Percentiles rank a stretch among this genome's conserved stretches.
phyloP scores from a whole-genome alignment of 2,113 vertebrate species.

The Mormoops blainvillei region DNA sequence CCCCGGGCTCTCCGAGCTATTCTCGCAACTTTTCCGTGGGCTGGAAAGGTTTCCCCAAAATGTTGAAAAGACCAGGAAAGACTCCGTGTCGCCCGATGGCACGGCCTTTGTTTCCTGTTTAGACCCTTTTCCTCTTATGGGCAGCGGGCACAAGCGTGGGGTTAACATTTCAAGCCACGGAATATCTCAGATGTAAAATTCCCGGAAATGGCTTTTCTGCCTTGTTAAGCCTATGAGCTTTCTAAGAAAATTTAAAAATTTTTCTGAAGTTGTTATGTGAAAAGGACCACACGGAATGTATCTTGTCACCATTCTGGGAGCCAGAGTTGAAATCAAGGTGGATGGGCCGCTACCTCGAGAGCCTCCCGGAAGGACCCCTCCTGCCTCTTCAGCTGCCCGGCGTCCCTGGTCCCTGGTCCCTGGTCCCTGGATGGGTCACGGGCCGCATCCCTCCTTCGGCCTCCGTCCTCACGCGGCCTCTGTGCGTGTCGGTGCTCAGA shows the following conservation, averaged over 20 bases:
- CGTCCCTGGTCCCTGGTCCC: neutral
- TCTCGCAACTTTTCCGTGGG: neutral
- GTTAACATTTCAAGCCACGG: neutral
- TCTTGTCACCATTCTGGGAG: too few species aligned
- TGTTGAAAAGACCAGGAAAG: neutral
- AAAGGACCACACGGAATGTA: neutral
- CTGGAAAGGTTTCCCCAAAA: neutral
- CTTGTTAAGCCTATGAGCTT: neutral
- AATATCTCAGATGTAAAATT: neutral
- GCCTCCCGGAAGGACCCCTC: neutral
- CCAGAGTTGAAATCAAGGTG: neutral
- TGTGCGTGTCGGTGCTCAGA: neutral
- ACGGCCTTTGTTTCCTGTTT: neutral
- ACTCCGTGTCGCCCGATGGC: neutral
- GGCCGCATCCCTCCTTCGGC: neutral
- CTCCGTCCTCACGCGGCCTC: neutral
- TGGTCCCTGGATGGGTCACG: neutral
- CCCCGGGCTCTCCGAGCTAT: neutral
- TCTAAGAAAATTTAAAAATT: neutral
- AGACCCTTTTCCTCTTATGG: neutral
- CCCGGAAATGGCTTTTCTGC: neutral
- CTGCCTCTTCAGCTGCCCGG: neutral
- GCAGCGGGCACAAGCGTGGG: too few species aligned
- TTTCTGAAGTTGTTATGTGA: neutral
- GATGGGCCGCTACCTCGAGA: neutral